Evolutionary conservation across 2,797 vertebrate species (phyloP).

Genomic region (Sebastiscus albofasciatus): DNA sequence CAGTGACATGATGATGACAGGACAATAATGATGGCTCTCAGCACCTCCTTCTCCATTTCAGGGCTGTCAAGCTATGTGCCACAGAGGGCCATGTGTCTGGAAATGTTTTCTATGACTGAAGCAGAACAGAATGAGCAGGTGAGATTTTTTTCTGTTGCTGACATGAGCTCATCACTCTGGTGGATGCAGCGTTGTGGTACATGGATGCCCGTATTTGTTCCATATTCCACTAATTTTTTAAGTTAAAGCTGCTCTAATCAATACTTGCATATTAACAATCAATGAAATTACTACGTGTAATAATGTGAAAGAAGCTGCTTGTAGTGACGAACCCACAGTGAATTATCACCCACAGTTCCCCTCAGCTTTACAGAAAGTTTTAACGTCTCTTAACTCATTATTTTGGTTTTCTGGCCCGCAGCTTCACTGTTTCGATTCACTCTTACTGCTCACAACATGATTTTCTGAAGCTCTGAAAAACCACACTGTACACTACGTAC

Average conservation of each 20-base stretch:
- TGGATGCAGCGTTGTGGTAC: not conserved
- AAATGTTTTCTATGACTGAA: constrained; percentile 8
- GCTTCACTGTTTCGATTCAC: too few relatives aligned
- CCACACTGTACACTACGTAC: not conserved
- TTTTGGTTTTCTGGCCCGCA: not conserved
- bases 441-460: too few relatives aligned
- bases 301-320: not conserved
- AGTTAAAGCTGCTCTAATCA: not conserved
- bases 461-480: not conserved
- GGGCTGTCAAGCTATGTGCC: not conserved
- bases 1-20: constrained; percentile 37
- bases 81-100: constrained; percentile 4
- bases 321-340: not conserved
- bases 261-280: not conserved
- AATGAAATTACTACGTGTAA: not conserved
- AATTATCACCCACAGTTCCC: not conserved
- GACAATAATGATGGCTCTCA: constrained; percentile 28
- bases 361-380: not conserved
- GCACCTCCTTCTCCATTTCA: constrained; percentile 22
- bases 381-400: not conserved
- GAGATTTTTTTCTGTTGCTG: not conserved
- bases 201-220: not conserved
- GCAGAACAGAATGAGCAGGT: not conserved
- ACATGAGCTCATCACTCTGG: not conserved
- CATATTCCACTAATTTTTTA: not conserved